Conservation (phyloP, 2,113 vertebrate genomes). For the Alosa alosa region DNA sequence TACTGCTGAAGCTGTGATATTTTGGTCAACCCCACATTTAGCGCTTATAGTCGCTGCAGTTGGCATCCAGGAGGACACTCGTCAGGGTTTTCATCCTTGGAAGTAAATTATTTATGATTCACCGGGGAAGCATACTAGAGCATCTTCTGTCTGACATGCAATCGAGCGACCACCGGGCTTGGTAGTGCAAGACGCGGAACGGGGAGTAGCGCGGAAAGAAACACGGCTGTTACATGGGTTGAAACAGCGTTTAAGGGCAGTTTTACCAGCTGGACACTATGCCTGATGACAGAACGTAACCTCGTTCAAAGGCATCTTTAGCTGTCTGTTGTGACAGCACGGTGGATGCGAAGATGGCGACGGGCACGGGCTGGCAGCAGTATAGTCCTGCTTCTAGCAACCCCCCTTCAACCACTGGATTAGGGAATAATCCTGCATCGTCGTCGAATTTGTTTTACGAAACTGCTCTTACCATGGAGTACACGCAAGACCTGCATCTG, state of each 20-base stretch:
- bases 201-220: not conserved
- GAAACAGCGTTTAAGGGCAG: not conserved
- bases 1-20: not conserved
- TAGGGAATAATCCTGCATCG: slow-evolving; percentile 62
- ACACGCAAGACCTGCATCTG: slow-evolving; percentile 87
- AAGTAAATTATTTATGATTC: slow-evolving; percentile 5
- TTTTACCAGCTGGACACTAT: slow-evolving; percentile 9
- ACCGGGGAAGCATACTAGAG: not conserved
- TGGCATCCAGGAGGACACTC: not conserved
- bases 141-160: slow-evolving; percentile 15
- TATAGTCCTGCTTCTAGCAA: slow-evolving; percentile 62
- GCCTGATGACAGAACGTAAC: slow-evolving; percentile 3
- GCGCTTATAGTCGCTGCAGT: not conserved
- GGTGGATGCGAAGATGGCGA: slow-evolving; percentile 83
- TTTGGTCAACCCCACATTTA: not conserved
- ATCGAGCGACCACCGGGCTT: slow-evolving; percentile 7
- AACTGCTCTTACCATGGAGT: slow-evolving; percentile 73
- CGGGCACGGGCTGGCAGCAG: slow-evolving; percentile 87
- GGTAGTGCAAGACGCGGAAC: not conserved
- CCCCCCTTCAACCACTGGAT: slow-evolving; percentile 48
- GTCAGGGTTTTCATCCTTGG: not conserved
- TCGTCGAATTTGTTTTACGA: slow-evolving; percentile 69
- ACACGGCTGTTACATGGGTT: slow-evolving; percentile 10
- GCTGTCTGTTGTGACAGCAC: slow-evolving; percentile 22
- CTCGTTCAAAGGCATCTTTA: slow-evolving; percentile 12